Base-by-base conservation (phyloP, 2,113 vertebrate genomes). In the Aphyosemion australe region DNA sequence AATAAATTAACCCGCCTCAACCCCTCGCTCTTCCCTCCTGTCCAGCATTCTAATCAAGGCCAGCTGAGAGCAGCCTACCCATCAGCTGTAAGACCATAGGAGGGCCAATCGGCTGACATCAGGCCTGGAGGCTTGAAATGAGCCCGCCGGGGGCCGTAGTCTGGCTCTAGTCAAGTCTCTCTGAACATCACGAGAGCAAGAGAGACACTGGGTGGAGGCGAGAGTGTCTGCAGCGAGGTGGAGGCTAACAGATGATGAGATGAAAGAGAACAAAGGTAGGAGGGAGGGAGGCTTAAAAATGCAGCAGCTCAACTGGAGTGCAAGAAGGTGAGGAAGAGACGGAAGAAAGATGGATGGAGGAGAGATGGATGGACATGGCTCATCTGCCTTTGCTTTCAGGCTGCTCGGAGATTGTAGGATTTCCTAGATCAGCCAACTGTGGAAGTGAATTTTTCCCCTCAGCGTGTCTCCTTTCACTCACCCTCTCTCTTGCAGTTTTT, bases 381-480 rank as follows among this genome's bases (percentile, higher is more conserved):
- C 87, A 89, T 88, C 87, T 90, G 86, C 84, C 81, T 71, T 87
- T 84, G 72, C 77, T 88, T 77, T 72, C 78, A 73, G 74, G 76
- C 84, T 72, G 81, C 61, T 56, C 72, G 42, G 72, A 90, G 75
- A 90, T 90, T 91, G 87, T 83, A 85, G 88, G 88, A 91, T 91
- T 90, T 91, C 90, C 88, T 88, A 78, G 84, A 85, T 79, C 81
- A 89, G 87, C 85, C 90, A 82, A 85, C 80, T 90, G 88, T 89
- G 81, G 86, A 84, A 90, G 87, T 83, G 86, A 89, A 87, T 88
- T 88, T 87, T 88, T 84, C 84, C 87, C n/a, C 64, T 49, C 63
- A 47, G 59, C 83, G 79, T 84, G 78, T 82, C 88, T 77, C 60
- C 50, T 34, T 61, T 71, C 67, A 8, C 69, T 45, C 39, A 26